Percentiles rank a stretch among this genome's conserved stretches.
Evolutionary conservation across 2,113 vertebrate species (phyloP).

Genomic region (Sporophila hypoxantha): DNA sequence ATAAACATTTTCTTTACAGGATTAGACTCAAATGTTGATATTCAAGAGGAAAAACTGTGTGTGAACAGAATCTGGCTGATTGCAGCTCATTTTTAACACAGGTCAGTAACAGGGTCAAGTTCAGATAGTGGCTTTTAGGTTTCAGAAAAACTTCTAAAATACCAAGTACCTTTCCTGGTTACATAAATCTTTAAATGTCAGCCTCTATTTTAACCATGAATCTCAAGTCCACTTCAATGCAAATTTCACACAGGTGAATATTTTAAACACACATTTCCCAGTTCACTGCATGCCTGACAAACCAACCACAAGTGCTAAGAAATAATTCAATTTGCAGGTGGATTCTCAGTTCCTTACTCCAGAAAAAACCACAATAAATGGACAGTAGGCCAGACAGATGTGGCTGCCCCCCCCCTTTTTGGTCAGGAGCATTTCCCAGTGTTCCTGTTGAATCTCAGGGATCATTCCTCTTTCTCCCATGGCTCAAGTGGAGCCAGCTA

Average conservation of each 20-base stretch:
- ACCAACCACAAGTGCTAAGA: not conserved
- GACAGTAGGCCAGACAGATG: not conserved
- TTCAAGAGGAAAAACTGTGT: not conserved
- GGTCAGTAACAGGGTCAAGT: not conserved
- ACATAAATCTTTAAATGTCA: not conserved
- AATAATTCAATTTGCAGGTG: not conserved
- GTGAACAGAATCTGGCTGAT: not conserved
- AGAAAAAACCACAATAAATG: not conserved
- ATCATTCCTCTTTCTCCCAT: not conserved
- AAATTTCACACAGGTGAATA: not conserved
- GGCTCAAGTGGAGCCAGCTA: not conserved
- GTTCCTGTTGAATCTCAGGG: not conserved
- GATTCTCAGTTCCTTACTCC: not conserved
- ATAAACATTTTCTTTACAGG: not conserved
- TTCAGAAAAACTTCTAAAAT: not conserved
- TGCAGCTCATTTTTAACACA: not conserved
- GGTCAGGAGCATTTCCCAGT: not conserved
- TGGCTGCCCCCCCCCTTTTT: not conserved
- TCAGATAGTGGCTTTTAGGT: constrained; percentile 34
- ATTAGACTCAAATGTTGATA: not conserved
- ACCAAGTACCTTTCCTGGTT: not conserved
- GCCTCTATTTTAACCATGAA: not conserved
- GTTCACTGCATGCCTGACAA: not conserved
- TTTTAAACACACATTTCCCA: not conserved
- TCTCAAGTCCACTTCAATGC: not conserved